Evolutionary conservation across 2,888 invertebrate species (phyloP), one percentile per base, ranked within the genome.

Genomic region (Seira ritae): DNA sequence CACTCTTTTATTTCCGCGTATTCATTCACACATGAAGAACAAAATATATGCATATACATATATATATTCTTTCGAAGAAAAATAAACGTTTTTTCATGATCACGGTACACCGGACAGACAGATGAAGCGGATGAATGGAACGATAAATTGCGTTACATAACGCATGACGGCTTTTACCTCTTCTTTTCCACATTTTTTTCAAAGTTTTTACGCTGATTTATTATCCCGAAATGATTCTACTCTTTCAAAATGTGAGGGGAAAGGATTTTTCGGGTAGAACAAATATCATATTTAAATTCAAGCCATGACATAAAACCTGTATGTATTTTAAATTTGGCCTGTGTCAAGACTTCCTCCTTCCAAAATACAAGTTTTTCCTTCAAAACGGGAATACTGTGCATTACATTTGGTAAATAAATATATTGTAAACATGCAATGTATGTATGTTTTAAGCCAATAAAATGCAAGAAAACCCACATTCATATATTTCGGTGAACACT

Each of bases 81-180:
- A 70, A 73, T 37, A 55, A 80, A 80, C 80, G 73, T 69, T 71
- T 62, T 20, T 67, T 80, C 75, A 70, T 75, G 80, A 81, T 81
- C 81, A 81, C 67, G 81, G 70, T 81, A 81, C 71, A 76, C 81
- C 72, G 76, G 81, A 76, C 81, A 76, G 76, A 81, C 81, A 81
- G 81, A 81, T 81, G 81, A 81, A 81, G 81, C 81, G 81, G 81
- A 81, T 81, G 81, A 81, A 72, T 81, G 76, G 76, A 76, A 81
- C 76, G 62, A 81, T 76, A 81, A 81, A 81, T 81, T 81, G 81
- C 68, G 75, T 76, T 76, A 71, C 81, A 81, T 72, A 81, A 81
- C 81, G 81, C 81, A 76, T 81, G 76, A 81, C 23, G 81, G 50
- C 55, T 72, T 70, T 80, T 71, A 80, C 65, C 70, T 73, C 62